Conservation (phyloP, 2,888 invertebrate species). For the Dryococelus australis region DNA sequence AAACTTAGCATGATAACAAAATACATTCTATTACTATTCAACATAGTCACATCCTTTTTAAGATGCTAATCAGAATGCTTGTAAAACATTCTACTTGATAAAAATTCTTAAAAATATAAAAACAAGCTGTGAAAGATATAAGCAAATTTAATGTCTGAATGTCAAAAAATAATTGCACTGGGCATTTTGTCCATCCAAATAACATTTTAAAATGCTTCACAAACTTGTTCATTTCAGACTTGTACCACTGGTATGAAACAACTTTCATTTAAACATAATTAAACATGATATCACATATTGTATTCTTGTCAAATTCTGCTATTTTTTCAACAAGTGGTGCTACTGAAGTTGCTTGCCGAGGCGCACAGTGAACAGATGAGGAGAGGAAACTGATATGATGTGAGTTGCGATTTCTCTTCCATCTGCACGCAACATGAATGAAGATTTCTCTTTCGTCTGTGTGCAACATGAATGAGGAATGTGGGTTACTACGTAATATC, state of each 20-base stretch:
- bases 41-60: slow-evolving; percentile 16
- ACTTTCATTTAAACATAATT: slow-evolving; percentile 1
- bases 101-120: slow-evolving; percentile 16
- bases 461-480: not conserved
- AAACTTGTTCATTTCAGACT: slow-evolving; percentile 19
- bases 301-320: not conserved
- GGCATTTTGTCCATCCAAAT: slow-evolving; percentile 3
- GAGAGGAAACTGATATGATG: slow-evolving; percentile 22
- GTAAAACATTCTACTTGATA: not conserved
- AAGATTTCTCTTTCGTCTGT: not conserved
- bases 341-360: not conserved
- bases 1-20: slow-evolving; percentile 16
- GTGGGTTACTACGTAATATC: not conserved
- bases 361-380: not conserved
- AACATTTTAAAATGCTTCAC: slow-evolving; percentile 4
- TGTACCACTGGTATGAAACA: slow-evolving; percentile 13
- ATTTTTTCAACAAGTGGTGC: not conserved
- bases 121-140: not conserved
- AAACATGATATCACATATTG: slow-evolving; percentile 16
- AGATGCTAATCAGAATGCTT: slow-evolving; percentile 16
- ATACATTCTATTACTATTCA: slow-evolving; percentile 16
- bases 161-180: slow-evolving; percentile 16
- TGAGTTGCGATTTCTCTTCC: not conserved
- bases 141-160: slow-evolving; percentile 16
- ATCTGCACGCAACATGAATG: not conserved